Percentiles rank a stretch among this genome's conserved stretches.
Conservation (phyloP, 2,797 vertebrate species). For the Kryptolebias ocellatus region DNA sequence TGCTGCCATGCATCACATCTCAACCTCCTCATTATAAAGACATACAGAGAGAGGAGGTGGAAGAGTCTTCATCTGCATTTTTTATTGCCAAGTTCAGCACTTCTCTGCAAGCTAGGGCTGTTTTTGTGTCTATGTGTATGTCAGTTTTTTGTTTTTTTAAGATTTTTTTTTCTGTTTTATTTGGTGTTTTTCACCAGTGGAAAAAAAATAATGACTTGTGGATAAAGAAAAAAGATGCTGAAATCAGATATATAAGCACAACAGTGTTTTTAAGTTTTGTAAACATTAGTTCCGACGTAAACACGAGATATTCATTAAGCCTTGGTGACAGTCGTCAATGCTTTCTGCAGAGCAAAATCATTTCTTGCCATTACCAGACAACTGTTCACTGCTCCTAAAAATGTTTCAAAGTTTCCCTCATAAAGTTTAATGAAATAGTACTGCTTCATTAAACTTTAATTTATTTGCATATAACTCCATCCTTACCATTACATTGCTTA, state of each 20-base stretch:
- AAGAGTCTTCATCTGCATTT: slow-evolving; percentile 69
- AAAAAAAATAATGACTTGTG: slow-evolving; percentile 34
- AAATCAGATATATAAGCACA: slow-evolving; percentile 22
- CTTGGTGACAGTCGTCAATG: neutral
- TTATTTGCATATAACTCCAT: neutral
- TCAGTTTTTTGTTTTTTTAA: slow-evolving; percentile 20
- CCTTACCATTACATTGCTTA: neutral
- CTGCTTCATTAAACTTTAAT: too few relatives aligned
- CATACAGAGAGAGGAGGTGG: slow-evolving; percentile 37
- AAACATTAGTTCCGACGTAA: neutral
- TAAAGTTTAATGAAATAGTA: too few relatives aligned
- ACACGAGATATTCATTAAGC: slow-evolving; percentile 5
- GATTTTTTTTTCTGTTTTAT: slow-evolving; percentile 52
- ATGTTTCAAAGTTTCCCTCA: neutral
- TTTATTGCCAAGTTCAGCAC: slow-evolving; percentile 76
- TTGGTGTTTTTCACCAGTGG: slow-evolving; percentile 38
- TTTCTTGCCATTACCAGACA: neutral
- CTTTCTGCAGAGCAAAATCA: neutral
- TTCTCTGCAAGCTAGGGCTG: slow-evolving; percentile 51
- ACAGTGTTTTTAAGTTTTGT: slow-evolving; percentile 7
- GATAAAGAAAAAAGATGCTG: slow-evolving; percentile 39
- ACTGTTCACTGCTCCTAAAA: neutral
- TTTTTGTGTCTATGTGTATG: slow-evolving; percentile 8
- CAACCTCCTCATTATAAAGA: slow-evolving; percentile 74
- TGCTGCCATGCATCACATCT: slow-evolving; percentile 74